Base-by-base conservation (phyloP, 1,140 invertebrate species). In the Myzus persicae region DNA sequence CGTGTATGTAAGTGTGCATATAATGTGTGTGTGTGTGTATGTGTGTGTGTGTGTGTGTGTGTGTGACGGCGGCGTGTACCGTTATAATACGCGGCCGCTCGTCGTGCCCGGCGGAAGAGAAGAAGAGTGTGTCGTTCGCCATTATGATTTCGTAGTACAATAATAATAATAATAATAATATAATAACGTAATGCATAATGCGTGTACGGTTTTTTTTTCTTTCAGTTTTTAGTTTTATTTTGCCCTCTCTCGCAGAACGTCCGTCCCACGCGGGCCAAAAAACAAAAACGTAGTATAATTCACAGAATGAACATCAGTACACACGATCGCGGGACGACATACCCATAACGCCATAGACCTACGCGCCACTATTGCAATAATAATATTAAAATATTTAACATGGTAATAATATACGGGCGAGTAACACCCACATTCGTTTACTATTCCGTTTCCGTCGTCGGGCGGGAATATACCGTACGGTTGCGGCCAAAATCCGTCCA, bases 351-450 rank as follows among this genome's bases (percentile, higher is more conserved):
- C 0, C 26, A 26, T 14, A 59, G 22, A 51, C 59, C 59, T 76
- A 76, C 59, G 59, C 59, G 59, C n/a, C 31, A 76, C 59, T n/a
- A 40, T 82, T 82, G 38, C 38, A 36, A 82, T 82, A 82, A 82
- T 82, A 40, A 82, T 82, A 82, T 82, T 38, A 40, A 82, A 38
- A 82, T 82, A 82, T 82, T 82, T 82, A 38, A 40, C n/a, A 51
- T 88, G 11, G 20, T 26, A 42, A 31, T 26, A 11, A 26, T 42
- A 90, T 59, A 59, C 24, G 36, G 36, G 48, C 88, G 51, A 67
- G 40, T 42, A n/a, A 90, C 54, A 14, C 89, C 89, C 89, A 90
- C 89, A 22, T 40, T 31, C 36, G 22, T 90, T 51, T 90, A 44
- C 5, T 90, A 90, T 90, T 90, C 59, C 59, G n/a, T n/a, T n/a